Percentiles rank a stretch among this genome's conserved stretches.
Conservation (phyloP, 1,140 invertebrate species). For the Trialeurodes vaporariorum region DNA sequence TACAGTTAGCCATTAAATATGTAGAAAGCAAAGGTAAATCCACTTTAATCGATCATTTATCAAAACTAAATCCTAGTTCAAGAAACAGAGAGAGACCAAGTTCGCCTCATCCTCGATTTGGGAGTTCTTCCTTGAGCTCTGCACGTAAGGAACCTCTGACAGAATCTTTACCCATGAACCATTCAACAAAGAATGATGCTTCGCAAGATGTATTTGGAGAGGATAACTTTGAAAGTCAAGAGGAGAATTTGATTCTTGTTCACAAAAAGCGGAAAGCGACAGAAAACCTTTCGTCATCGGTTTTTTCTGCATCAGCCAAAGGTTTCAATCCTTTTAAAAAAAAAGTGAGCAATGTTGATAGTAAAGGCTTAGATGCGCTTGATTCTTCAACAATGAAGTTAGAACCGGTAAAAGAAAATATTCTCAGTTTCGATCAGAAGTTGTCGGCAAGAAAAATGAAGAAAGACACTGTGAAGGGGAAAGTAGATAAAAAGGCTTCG, state of each 20-base stretch:
- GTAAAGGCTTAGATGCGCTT: background rate
- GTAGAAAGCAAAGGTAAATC: constrained; percentile 59
- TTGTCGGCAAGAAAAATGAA: background rate
- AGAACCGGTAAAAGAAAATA: background rate
- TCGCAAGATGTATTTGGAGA: background rate
- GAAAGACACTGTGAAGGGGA: background rate
- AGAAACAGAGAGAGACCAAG: background rate
- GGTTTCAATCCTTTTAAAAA: background rate
- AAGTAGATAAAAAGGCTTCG: constrained; percentile 2
- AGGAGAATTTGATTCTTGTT: background rate
- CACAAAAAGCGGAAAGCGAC: background rate
- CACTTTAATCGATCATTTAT: constrained; percentile 61
- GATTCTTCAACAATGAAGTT: background rate
- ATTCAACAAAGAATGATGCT: background rate
- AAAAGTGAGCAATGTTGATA: background rate
- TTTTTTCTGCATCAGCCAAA: background rate
- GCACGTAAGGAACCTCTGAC: background rate
- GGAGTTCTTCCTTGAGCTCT: background rate
- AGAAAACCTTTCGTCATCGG: background rate
- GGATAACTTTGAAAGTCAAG: background rate
- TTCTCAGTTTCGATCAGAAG: background rate
- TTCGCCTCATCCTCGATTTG: background rate
- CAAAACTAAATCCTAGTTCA: constrained; percentile 29
- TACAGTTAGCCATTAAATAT: constrained; percentile 79
- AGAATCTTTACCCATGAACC: background rate